Evolutionary conservation across 2,113 vertebrate genomes (phyloP), one percentile per base, ranked within the genome.

Genomic region (Caracal caracal): DNA sequence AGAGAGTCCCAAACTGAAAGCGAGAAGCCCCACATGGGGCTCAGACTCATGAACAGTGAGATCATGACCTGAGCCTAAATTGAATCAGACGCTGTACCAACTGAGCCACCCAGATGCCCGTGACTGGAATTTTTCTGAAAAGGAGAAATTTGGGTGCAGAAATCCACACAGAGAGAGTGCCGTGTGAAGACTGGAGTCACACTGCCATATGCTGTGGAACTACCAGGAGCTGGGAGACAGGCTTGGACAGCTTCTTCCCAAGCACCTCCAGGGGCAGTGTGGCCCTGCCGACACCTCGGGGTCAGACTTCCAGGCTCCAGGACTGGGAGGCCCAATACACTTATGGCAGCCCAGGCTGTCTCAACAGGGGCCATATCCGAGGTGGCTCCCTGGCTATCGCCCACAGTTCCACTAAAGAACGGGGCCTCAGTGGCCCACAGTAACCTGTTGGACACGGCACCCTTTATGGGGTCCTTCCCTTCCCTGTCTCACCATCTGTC

Each of bases 341-440:
- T 84, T 11, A 17, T 19, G 28, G 73, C 59, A 0, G 0, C 47
- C 63, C 47, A 30, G 75, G 19, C 75, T 22, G 24, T 6, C 20
- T 59, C 6, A 22, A 59, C 7, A 9, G 56, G 3, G 61, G 73
- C 5, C 49, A 2, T 10, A 13, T 26, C 37, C 17, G 63, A 80
- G 59, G 35, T 6, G 9, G 7, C 56, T 9, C 56, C 56, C 56
- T 59, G 17, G 7, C 80, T 66, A 5, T 24, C 0, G 11, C 43
- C 6, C 43, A 19, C 24, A 76, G 33, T 33, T 59, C 59, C 30
- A 2, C 47, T 8, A n/a, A 49, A 24, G 47, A 0, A 37, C 2
- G 0, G 0, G 56, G 56, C 33, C 59, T 33, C 2, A 0, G 22
- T 40, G 37, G 47, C n/a, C 28, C 59, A 47, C 28, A 37, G 61